Evolutionary conservation across 2,113 vertebrate species (phyloP), one percentile per base, ranked within the genome.

Genomic region (Miniopterus natalensis): DNA sequence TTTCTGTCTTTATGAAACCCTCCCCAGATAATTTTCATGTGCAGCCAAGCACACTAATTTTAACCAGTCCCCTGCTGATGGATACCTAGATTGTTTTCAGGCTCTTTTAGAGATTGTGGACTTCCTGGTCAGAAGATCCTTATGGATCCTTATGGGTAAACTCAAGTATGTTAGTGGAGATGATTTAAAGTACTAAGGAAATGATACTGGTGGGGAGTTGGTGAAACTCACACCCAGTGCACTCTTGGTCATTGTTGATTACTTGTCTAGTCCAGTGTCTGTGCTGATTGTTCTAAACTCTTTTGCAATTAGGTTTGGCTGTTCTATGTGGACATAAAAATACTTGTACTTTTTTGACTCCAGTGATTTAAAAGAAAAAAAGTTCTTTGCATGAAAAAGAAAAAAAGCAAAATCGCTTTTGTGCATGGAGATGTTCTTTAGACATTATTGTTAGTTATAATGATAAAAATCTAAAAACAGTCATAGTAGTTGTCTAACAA

Each of bases 401-500:
- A 53, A 93, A 42, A 47, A 23, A 42, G 42, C 23, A 86, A 73
- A 71, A 73, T n/a, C 25, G 8, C 23, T 75, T 75, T 53, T 10
- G 6, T 70, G 11, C 14, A 5, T 85, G 45, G 42, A 61, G 31
- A 36, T 74, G 12, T 70, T 90, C 40, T 86, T 83, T 77, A 90
- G 47, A 57, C 15, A 42, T 85, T 51, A n/a, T 71, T 15, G 45
- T 89, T 86, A 70, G 45, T 89, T 86, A 70, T 7, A 66, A 75
- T 87, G 53, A 78, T 87, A 73, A 92, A 74, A 78, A 71, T 70
- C 21, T 68, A 36, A 87, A 63, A 84, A 53, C 40, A 63, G 81
- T 36, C 25, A n/a, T 66, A n/a, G 47, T 73, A 70, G 8, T 75
- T 74, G 29, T 68, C 73, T 74, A 80, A 23, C 21, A 57, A 14